Conservation (phyloP, 1,140 invertebrate species). For the Megathymus violae region DNA sequence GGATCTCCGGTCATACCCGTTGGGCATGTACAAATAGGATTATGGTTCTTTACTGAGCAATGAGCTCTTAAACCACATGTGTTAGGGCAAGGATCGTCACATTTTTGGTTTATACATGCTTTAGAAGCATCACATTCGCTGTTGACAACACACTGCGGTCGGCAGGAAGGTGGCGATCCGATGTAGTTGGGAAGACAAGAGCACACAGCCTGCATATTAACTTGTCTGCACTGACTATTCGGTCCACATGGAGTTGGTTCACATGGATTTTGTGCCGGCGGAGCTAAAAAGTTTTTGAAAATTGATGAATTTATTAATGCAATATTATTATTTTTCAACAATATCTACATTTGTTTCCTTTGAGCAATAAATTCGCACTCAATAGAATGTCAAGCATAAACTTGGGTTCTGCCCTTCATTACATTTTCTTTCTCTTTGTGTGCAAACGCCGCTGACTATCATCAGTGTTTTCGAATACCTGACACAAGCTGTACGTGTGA, state of each 20-base stretch:
- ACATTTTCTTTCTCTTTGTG: no score
- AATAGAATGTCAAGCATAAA: no score
- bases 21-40: conserved; percentile 88
- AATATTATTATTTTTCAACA: no score
- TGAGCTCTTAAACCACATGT: conserved; percentile 87
- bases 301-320: no score
- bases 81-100: conserved; percentile 88
- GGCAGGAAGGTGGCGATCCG: conserved; percentile 89
- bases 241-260: conserved; percentile 90
- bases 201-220: conserved; percentile 89
- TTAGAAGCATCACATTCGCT: conserved; percentile 88
- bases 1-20: conserved; percentile 85
- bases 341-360: no score
- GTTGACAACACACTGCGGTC: conserved; percentile 90
- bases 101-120: conserved; percentile 91
- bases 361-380: no score
- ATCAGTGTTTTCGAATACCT: no score
- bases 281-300: conserved; percentile 71
- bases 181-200: conserved; percentile 88
- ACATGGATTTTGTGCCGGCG: conserved; percentile 87
- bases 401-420: no score
- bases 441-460: no score
- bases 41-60: conserved; percentile 88
- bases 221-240: conserved; percentile 89
- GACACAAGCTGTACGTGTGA: no score